Percentiles rank a stretch among this genome's conserved stretches.
Conservation (phyloP, 2,113 vertebrate genomes). For the Cichladusa arquata region DNA sequence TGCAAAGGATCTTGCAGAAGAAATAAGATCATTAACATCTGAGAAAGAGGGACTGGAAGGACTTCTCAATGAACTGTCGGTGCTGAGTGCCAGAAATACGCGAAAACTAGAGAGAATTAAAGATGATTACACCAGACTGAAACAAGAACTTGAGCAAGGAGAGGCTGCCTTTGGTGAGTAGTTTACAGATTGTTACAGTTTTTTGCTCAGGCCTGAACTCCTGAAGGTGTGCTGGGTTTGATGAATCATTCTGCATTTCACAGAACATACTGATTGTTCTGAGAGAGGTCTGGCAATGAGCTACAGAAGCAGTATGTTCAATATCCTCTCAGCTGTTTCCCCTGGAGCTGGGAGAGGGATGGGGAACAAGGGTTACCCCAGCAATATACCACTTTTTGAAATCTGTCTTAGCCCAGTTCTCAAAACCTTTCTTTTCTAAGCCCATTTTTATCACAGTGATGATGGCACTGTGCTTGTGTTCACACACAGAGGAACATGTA, state of each 20-base stretch:
- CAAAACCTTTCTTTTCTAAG: neutral
- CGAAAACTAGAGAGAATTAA: constrained; percentile 78
- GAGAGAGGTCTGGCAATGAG: neutral
- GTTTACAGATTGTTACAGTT: neutral
- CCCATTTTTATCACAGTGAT: neutral
- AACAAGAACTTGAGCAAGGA: constrained; percentile 77
- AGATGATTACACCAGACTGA: constrained; percentile 77
- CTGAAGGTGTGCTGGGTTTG: neutral
- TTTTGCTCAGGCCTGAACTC: neutral
- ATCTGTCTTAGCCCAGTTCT: neutral
- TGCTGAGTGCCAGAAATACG: constrained; percentile 74
- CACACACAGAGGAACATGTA: neutral
- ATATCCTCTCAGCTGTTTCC: neutral
- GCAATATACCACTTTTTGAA: neutral
- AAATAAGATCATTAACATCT: constrained; percentile 78
- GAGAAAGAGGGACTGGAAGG: constrained; percentile 83
- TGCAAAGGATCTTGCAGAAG: constrained; percentile 84
- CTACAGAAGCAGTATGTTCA: neutral
- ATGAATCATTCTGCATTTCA: neutral
- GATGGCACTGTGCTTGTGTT: neutral
- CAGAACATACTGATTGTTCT: neutral
- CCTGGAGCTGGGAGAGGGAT: rapidly evolving
- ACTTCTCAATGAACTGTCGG: constrained; percentile 76
- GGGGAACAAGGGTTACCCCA: neutral
- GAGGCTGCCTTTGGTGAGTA: constrained; percentile 81